These are phyloP conservation scores for Asobara japonica DNA, from an alignment of 1,140 invertebrate genomes.

Conservation along the genomic window DNA sequence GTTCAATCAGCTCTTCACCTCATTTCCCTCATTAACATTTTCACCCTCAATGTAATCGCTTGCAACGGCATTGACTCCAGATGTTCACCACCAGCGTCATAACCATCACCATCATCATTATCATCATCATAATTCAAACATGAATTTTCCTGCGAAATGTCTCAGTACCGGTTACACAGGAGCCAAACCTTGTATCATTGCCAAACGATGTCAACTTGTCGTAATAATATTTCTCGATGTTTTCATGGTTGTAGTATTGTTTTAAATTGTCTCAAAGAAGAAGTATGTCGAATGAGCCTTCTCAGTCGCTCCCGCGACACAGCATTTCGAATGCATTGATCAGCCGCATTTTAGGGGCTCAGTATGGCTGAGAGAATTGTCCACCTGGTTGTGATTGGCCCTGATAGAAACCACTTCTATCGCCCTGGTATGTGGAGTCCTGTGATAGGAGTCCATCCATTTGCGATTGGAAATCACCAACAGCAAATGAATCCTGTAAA, in stretches of 20 bases:
- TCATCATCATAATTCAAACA: not conserved
- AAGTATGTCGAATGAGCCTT: constrained; percentile 64
- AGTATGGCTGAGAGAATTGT: constrained; percentile 72
- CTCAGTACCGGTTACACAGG: not conserved
- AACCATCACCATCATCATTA: not conserved
- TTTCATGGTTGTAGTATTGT: constrained; percentile 57
- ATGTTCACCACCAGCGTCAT: not conserved
- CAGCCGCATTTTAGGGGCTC: constrained; percentile 64
- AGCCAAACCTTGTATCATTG: not conserved
- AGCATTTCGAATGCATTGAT: constrained; percentile 65
- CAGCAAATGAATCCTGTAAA: constrained; percentile 86
- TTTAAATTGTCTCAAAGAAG: constrained; percentile 59
- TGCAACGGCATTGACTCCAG: not conserved
- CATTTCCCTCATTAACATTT: not conserved
- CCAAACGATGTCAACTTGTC: not conserved
- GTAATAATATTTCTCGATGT: not conserved
- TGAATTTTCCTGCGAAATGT: not conserved
- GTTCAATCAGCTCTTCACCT: not conserved
- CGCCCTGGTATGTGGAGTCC: constrained; percentile 92
- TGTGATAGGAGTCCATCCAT: constrained; percentile 94
- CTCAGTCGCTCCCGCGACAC: constrained; percentile 64
- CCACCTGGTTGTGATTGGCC: constrained; percentile 69
- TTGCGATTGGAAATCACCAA: constrained; percentile 91
- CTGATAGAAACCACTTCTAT: constrained; percentile 76
- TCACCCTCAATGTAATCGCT: not conserved